These are phyloP conservation scores for Tamias sibiricus DNA, from an alignment of 2,113 vertebrate species.

Conservation along the genomic window DNA sequence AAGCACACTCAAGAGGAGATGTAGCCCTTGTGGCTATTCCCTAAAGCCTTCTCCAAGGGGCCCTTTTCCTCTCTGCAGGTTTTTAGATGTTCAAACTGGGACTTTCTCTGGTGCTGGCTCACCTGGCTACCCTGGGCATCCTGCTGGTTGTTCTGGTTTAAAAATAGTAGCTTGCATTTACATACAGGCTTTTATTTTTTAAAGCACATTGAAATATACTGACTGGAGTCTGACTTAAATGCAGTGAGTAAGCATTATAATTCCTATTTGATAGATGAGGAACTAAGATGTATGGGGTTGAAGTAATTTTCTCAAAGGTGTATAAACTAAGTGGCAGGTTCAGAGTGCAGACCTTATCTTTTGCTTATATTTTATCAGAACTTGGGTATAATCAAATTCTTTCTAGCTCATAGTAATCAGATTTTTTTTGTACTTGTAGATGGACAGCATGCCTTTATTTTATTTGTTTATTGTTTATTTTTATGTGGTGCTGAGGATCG, in stretches of 20 bases:
- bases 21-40: background rate
- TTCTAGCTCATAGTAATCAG: background rate
- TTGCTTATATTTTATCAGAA: background rate
- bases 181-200: too few relatives aligned
- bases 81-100: background rate
- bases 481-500: too few relatives aligned
- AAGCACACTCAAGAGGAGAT: background rate
- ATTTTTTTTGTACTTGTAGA: background rate
- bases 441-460: too few relatives aligned
- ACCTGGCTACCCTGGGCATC: background rate
- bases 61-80: background rate
- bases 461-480: too few relatives aligned
- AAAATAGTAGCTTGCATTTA: too few relatives aligned
- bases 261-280: background rate
- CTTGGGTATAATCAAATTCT: background rate
- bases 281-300: background rate
- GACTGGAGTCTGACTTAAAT: background rate
- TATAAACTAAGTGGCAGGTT: background rate
- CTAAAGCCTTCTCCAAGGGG: background rate
- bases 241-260: background rate
- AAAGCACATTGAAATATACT: background rate
- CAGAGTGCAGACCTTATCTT: background rate
- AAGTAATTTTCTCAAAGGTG: background rate
- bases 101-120: background rate
- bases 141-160: background rate